Percentiles rank a stretch among this genome's conserved stretches.
phyloP scores from a whole-genome alignment of 2,113 vertebrate species.

The Hydropotes inermis region DNA sequence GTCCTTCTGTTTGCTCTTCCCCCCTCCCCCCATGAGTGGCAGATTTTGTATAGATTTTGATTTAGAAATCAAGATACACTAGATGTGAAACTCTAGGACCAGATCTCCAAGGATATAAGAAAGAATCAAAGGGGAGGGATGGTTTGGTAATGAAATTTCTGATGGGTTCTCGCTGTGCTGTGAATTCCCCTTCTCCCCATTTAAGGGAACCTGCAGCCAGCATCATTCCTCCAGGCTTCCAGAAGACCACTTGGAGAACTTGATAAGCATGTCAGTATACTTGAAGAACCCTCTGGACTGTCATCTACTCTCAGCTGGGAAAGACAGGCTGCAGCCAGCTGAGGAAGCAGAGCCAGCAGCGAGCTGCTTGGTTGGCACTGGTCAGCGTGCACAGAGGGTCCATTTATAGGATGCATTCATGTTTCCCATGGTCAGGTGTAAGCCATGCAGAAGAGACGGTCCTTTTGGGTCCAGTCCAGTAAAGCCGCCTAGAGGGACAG shows the following conservation, averaged over 20 bases:
- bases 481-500: background rate
- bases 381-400: background rate
- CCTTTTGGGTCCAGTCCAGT: background rate
- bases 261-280: background rate
- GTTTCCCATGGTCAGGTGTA: background rate
- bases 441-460: background rate
- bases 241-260: background rate
- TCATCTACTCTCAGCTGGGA: background rate
- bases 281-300: background rate
- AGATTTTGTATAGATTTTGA: background rate
- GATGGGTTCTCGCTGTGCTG: background rate
- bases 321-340: background rate
- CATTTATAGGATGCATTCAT: background rate
- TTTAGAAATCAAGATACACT: background rate
- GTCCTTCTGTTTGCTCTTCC: background rate
- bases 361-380: background rate
- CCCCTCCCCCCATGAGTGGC: background rate
- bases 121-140: background rate
- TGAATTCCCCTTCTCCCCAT: background rate
- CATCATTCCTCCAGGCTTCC: background rate
- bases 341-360: background rate
- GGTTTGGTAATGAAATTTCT: background rate
- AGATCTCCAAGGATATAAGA: background rate
- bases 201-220: background rate
- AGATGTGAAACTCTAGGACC: background rate